Conservation (phyloP, 2,797 vertebrate species). For the Acanthiza pusilla region DNA sequence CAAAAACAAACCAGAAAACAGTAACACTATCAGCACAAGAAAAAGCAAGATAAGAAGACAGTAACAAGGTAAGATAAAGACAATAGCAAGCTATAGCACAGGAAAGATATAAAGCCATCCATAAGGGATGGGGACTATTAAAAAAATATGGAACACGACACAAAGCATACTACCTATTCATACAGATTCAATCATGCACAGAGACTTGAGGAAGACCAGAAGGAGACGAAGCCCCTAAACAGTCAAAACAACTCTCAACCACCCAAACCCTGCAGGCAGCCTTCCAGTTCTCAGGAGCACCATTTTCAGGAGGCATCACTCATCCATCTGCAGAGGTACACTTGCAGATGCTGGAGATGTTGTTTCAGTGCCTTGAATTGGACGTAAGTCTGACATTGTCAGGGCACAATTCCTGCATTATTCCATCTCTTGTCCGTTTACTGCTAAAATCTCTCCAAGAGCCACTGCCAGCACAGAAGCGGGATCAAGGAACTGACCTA, state of each 20-base stretch:
- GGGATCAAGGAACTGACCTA: neutral
- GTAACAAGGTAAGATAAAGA: neutral
- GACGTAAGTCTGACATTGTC: neutral
- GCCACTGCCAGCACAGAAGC: neutral
- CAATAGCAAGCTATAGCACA: neutral
- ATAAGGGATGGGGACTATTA: neutral
- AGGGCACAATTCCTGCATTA: neutral
- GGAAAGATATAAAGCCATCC: neutral
- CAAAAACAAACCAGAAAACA: neutral
- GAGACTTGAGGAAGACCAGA: neutral
- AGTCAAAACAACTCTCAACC: neutral
- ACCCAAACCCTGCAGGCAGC: neutral
- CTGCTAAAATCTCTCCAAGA: neutral
- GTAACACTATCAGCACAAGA: neutral
- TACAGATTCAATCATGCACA: accelerated
- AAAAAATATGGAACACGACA: neutral
- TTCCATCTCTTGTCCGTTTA: neutral
- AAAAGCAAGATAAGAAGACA: neutral
- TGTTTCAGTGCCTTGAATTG: neutral
- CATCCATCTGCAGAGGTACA: neutral
- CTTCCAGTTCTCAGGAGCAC: neutral
- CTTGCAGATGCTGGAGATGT: neutral
- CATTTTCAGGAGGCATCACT: neutral
- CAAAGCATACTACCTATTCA: neutral
- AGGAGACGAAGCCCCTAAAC: neutral